Evolutionary conservation across 2,797 vertebrate species (phyloP), one percentile per base, ranked within the genome.

Genomic region (Macrochelys suwanniensis): DNA sequence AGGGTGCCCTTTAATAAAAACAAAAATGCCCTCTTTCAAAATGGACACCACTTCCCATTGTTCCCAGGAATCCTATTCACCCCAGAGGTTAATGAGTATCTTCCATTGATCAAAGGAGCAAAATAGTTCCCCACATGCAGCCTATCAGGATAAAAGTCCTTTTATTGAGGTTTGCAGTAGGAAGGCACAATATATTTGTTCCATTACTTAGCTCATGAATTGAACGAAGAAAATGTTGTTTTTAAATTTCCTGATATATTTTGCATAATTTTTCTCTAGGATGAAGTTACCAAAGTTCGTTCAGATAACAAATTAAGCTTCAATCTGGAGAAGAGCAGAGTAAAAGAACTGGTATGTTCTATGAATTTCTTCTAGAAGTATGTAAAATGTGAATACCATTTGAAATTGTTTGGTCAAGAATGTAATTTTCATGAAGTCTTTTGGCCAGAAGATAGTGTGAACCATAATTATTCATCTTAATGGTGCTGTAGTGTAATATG

Each of bases 301-400:
- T 98, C 99, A 65, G 98, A 99, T 93, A 98, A 98, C 89, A 98
- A 99, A 80, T 96, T 99, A 98, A 98, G 99, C 92, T 98, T 99
- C 97, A 99, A 99, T 97, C 89, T 99, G 92, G 99, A 99, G 97
- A 99, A 99, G 96, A 99, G 99, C 96, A 98, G 98, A 95, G 98
- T 99, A 33, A 99, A 99, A 97, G 99, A 99, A 97, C 87, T 99
- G 99, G 99, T 99, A 98, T 96, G 99, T 98, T 82, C 80, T 51
- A 3, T 94, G 68, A 28, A 15, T 83, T 84, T 53, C 11, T 90
- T 95, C 31, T 88, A 78, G 65, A 78, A 92, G 82, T 42, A 50
- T 54, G 33, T 89, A 31, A 74, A 50, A 11, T 42, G 21, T 80
- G 37, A 93, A 37, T 89, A 61, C 25, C 79, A 2, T 51, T 83